These are phyloP conservation scores for Palythoa caribaeorum DNA, from an alignment of 92 coral and sea anemone genomes.

Conservation along the genomic window DNA sequence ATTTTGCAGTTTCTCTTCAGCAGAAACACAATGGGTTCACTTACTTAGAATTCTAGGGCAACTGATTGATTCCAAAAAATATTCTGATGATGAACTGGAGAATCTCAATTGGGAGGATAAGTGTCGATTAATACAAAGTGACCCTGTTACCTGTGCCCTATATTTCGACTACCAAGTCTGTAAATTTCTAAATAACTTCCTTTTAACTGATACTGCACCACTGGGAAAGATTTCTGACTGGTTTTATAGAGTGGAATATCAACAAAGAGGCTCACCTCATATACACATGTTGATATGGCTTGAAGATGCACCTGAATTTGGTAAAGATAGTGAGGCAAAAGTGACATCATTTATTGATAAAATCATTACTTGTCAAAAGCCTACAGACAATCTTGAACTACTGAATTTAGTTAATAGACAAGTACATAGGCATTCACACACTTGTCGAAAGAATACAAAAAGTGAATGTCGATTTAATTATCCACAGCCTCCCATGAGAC, in stretches of 20 bases:
- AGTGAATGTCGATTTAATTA: slow-evolving; percentile 12
- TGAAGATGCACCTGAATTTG: slow-evolving; percentile 1
- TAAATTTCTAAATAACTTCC: not conserved
- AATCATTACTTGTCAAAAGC: slow-evolving; percentile 36
- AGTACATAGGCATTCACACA: slow-evolving; percentile 19
- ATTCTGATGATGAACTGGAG: slow-evolving; percentile 21
- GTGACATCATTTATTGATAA: slow-evolving; percentile 36
- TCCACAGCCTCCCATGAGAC: slow-evolving; percentile 19
- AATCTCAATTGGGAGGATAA: slow-evolving; percentile 22
- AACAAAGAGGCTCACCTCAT: slow-evolving; percentile 21
- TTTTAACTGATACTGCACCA: not conserved
- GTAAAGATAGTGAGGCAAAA: slow-evolving; percentile 28
- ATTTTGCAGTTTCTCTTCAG: slow-evolving; percentile 13
- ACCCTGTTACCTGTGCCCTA: slow-evolving; percentile 11
- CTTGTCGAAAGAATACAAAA: slow-evolving; percentile 13
- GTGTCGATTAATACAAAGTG: slow-evolving; percentile 11
- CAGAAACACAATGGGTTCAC: slow-evolving; percentile 20
- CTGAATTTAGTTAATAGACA: slow-evolving; percentile 18
- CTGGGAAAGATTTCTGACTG: not conserved
- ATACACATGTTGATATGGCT: slow-evolving; percentile 16
- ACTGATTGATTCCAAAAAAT: not conserved
- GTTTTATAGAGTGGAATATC: slow-evolving; percentile 3
- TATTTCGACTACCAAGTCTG: slow-evolving; percentile 4
- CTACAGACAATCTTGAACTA: not conserved
- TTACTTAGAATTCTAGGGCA: slow-evolving; percentile 1